Conservation (phyloP, 2,888 invertebrate genomes). For the Aphodius granarius region DNA sequence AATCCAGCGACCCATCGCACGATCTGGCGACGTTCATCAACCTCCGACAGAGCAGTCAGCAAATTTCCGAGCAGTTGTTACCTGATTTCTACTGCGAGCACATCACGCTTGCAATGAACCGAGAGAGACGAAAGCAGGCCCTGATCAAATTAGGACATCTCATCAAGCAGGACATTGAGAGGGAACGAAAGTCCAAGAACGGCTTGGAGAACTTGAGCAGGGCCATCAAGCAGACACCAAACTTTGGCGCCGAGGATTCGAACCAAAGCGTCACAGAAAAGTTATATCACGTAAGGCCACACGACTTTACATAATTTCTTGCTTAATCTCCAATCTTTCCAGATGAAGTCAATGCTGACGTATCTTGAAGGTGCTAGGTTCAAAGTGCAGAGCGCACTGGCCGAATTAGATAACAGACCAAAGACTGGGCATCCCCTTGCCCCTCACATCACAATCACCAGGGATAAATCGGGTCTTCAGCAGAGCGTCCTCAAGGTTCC, state of each 20-base stretch:
- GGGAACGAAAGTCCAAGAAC: conserved; percentile 86
- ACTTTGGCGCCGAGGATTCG: conserved; percentile 84
- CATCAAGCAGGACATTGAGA: conserved; percentile 84
- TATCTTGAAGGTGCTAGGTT: conserved; percentile 89
- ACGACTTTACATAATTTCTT: too few relatives aligned
- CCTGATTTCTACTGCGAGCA: conserved; percentile 97
- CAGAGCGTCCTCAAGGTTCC: conserved; percentile 85
- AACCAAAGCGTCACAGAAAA: conserved; percentile 91
- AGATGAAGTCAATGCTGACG: conserved; percentile 92
- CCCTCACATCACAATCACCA: conserved; percentile 82
- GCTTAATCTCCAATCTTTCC: conserved; percentile 40
- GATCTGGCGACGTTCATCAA: conserved; percentile 67
- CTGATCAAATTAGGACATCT: conserved; percentile 82
- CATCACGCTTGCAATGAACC: conserved; percentile 89
- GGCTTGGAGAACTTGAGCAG: conserved; percentile 87
- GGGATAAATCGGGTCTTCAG: conserved; percentile 88
- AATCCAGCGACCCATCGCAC: conserved; percentile 71
- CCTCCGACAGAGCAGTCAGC: conserved; percentile 65
- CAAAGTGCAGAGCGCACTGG: conserved; percentile 81
- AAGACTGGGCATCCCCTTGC: conserved; percentile 80
- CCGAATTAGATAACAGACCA: conserved; percentile 79
- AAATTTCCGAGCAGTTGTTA: conserved; percentile 76
- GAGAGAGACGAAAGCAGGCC: conserved; percentile 84
- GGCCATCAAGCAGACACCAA: conserved; percentile 83
- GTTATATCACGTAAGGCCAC: conserved; percentile 88